phyloP scores from a whole-genome alignment of 2,113 vertebrate genomes.

The Oophaga pumilio region DNA sequence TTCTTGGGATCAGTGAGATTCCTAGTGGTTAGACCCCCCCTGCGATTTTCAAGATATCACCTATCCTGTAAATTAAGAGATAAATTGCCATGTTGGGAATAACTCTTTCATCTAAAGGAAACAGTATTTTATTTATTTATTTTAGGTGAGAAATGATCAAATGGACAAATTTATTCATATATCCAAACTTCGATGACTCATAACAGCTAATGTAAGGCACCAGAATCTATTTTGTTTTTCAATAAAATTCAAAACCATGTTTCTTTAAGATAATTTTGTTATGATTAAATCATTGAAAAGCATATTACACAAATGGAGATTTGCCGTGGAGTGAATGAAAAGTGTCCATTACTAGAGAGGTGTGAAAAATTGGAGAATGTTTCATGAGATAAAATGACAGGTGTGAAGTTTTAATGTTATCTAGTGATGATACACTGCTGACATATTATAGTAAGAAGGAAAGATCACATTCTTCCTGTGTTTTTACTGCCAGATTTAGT shows the following conservation, averaged over 20 bases:
- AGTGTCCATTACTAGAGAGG: not conserved
- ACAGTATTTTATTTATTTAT: no score
- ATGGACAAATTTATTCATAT: no score
- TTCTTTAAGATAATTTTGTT: not conserved
- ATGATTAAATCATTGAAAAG: not conserved
- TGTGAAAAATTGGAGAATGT: slow-evolving; percentile 17
- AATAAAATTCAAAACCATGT: not conserved
- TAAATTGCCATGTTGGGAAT: no score
- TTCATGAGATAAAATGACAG: slow-evolving; percentile 4
- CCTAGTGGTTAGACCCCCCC: no score
- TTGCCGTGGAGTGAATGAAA: slow-evolving; percentile 6
- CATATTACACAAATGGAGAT: not conserved
- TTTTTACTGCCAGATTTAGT: not conserved
- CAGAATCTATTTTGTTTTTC: not conserved
- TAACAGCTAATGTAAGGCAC: no score
- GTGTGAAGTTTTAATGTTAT: slow-evolving; percentile 22
- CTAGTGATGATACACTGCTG: slow-evolving; percentile 9
- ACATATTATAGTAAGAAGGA: not conserved
- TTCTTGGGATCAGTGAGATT: no score
- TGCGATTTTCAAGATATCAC: no score
- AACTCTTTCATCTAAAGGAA: no score
- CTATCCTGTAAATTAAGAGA: no score
- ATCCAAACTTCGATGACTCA: no score
- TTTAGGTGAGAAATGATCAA: no score
- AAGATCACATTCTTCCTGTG: not conserved